A percentile compares a stretch with the other conserved stretches of the same genome.
phyloP scores from a whole-genome alignment of 1,140 invertebrate species.

The Lethocerus indicus region DNA sequence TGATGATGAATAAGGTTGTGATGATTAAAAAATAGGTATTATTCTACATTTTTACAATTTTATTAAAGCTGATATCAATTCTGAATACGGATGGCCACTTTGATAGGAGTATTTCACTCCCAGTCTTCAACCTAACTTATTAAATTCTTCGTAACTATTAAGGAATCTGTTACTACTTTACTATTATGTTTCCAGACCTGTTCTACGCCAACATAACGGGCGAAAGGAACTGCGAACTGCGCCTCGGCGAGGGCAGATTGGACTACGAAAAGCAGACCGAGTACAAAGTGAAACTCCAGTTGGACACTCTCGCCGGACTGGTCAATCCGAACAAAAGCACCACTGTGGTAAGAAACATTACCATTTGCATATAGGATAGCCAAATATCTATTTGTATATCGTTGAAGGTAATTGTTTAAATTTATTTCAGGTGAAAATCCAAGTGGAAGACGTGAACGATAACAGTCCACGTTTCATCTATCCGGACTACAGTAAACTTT shows the following conservation, averaged over 20 bases:
- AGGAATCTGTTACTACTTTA: too few relatives aligned
- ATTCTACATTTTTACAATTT: too few relatives aligned
- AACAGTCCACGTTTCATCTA: constrained; percentile 67
- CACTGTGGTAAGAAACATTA: constrained; percentile 38
- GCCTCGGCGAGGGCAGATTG: constrained; percentile 37
- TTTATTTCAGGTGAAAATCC: constrained; percentile 44
- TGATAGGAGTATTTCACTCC: too few relatives aligned
- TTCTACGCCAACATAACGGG: constrained; percentile 56
- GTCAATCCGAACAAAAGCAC: constrained; percentile 49
- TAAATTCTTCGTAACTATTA: too few relatives aligned
- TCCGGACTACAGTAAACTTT: constrained; percentile 29
- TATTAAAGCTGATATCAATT: too few relatives aligned
- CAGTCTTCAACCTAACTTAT: too few relatives aligned
- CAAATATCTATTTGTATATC: too few relatives aligned
- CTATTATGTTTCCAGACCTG: constrained; percentile 26
- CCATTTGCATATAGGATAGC: too few relatives aligned
- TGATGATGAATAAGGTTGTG: too few relatives aligned
- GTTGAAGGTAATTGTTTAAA: neutral
- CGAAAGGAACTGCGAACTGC: constrained; percentile 61
- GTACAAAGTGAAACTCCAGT: constrained; percentile 55
- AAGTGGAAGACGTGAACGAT: constrained; percentile 74
- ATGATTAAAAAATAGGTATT: too few relatives aligned
- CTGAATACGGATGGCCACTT: too few relatives aligned
- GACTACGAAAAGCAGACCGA: constrained; percentile 57
- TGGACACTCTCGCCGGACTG: constrained; percentile 56